A percentile compares a stretch with the other conserved stretches of the same genome.
Conservation (phyloP, 2,113 vertebrate genomes). For the Catharus minimus region DNA sequence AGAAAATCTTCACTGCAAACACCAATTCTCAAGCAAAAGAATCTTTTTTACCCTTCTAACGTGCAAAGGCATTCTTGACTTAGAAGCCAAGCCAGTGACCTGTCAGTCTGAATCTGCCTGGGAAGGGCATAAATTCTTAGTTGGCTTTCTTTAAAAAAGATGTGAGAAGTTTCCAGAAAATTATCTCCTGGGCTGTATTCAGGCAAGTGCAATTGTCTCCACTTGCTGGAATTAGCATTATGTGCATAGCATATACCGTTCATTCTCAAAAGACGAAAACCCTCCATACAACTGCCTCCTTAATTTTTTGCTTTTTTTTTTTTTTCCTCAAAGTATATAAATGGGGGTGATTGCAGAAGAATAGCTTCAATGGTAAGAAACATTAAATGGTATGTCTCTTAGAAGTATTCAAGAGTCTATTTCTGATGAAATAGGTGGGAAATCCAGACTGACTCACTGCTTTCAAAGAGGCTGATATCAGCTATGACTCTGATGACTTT, state of each 20-base stretch:
- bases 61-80: background rate
- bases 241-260: rapidly evolving
- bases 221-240: background rate
- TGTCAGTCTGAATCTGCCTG: background rate
- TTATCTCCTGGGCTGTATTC: background rate
- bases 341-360: background rate
- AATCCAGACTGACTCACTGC: background rate
- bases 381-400: background rate
- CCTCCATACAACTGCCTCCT: rapidly evolving
- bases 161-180: background rate
- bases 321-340: background rate
- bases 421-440: background rate
- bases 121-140: background rate
- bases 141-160: background rate
- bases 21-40: background rate
- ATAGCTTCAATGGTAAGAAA: background rate
- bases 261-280: background rate
- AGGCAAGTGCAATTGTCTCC: background rate
- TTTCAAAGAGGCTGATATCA: background rate
- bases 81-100: background rate
- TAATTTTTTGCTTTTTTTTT: rapidly evolving
- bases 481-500: background rate
- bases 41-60: background rate
- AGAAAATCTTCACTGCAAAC: background rate
- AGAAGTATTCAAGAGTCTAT: background rate